Evolutionary conservation across 2,797 vertebrate species (phyloP).

Genomic region (Cryptoblepharus egeriae): DNA sequence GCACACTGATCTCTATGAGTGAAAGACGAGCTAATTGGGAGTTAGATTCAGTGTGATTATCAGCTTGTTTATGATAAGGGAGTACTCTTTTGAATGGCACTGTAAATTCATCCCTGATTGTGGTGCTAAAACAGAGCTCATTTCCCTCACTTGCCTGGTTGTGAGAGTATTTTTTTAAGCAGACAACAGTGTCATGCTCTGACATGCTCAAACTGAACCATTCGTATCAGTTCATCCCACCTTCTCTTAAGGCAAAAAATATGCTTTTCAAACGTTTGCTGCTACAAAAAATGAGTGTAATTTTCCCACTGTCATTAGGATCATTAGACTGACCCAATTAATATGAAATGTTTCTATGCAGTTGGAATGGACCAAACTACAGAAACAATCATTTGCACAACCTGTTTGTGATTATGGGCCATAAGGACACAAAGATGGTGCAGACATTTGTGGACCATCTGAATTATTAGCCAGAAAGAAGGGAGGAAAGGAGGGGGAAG

Average conservation of each 20-base stretch:
- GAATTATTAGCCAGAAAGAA: slow-evolving; percentile 76
- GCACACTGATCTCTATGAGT: slow-evolving; percentile 61
- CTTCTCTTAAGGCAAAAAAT: slow-evolving; percentile 81
- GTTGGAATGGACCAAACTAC: slow-evolving; percentile 81
- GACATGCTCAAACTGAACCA: slow-evolving; percentile 78
- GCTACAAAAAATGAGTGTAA: slow-evolving; percentile 87
- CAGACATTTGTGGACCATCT: slow-evolving; percentile 83
- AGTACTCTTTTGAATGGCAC: slow-evolving; percentile 77
- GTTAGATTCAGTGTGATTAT: slow-evolving; percentile 80
- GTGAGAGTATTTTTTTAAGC: slow-evolving; percentile 66
- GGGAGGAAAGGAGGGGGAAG: slow-evolving; percentile 38
- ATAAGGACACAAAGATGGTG: slow-evolving; percentile 87
- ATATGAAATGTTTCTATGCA: slow-evolving; percentile 84
- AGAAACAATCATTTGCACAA: slow-evolving; percentile 82
- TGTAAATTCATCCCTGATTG: slow-evolving; percentile 79
- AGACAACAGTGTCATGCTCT: slow-evolving; percentile 72
- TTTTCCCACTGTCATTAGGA: slow-evolving; percentile 89
- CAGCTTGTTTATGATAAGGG: slow-evolving; percentile 81
- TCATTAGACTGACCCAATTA: slow-evolving; percentile 91
- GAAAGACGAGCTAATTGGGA: slow-evolving; percentile 78
- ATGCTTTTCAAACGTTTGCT: slow-evolving; percentile 85
- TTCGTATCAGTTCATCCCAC: slow-evolving; percentile 74
- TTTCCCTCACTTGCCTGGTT: slow-evolving; percentile 63
- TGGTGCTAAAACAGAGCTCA: slow-evolving; percentile 73
- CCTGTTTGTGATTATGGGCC: slow-evolving; percentile 90